Conservation (phyloP, 1,140 invertebrate genomes). For the Zaprionus davidi region DNA sequence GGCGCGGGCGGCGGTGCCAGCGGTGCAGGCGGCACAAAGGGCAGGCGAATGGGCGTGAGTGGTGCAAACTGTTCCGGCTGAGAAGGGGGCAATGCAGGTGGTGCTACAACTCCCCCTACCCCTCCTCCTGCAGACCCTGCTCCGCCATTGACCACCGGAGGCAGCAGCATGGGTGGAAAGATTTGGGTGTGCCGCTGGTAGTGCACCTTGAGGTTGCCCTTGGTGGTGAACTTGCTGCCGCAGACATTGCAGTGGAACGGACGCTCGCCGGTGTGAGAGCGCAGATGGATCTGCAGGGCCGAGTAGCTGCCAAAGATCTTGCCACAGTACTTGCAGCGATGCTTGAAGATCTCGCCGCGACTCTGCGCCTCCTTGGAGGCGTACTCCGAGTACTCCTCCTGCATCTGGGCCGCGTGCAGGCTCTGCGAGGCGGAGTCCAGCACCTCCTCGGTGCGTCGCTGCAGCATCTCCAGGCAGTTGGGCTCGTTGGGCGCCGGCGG, state of each 20-base stretch:
- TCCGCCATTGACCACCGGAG: constrained; percentile 81
- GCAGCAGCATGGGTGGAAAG: constrained; percentile 89
- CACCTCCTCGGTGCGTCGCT: constrained; percentile 95
- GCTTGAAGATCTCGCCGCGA: constrained; percentile 95
- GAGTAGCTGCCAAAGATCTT: constrained; percentile 99
- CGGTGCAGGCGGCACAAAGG: constrained; percentile 42
- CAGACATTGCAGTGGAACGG: constrained; percentile 99
- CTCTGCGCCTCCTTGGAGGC: constrained; percentile 85
- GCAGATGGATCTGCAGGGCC: constrained; percentile 96
- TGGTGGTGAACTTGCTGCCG: constrained; percentile 98
- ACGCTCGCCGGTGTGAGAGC: constrained; percentile 97
- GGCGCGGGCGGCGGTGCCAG: constrained; percentile 13
- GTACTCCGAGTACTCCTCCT: constrained; percentile 92
- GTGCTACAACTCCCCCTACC: not conserved
- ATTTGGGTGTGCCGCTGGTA: constrained; percentile 97
- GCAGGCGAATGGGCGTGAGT: constrained; percentile 56
- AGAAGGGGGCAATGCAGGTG: not conserved
- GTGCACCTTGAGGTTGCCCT: constrained; percentile 98
- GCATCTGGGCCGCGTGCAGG: constrained; percentile 92
- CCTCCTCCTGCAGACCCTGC: not conserved
- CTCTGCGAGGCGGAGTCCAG: constrained; percentile 96
- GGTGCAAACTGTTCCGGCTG: constrained; percentile 36
- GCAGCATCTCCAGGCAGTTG: constrained; percentile 96
- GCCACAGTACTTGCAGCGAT: constrained; percentile 98
- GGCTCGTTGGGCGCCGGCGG: constrained; percentile 88